Evolutionary conservation across 2,888 invertebrate species (phyloP).

Genomic region (Agapetus fuscipes): DNA sequence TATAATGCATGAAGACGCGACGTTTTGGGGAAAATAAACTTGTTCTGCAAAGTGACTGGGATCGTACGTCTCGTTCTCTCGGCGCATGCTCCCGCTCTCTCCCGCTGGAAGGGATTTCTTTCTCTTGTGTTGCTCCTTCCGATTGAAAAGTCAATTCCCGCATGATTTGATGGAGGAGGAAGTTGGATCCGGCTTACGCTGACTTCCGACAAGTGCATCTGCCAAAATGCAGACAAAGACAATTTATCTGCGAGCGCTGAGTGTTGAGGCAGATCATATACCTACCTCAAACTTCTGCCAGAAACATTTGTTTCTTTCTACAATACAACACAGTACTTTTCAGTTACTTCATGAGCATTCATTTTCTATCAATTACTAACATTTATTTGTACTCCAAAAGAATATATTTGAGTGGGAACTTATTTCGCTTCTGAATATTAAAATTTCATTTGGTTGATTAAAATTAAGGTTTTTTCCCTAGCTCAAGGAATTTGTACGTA

Average conservation of each 20-base stretch:
- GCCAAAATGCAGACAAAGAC: constrained; percentile 2
- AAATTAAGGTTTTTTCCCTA: too few relatives aligned
- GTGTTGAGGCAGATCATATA: too few relatives aligned
- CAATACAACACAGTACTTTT: too few relatives aligned
- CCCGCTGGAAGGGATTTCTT: neutral
- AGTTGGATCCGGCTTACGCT: constrained; percentile 3
- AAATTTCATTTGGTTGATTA: too few relatives aligned
- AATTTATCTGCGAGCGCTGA: neutral
- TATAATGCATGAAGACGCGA: constrained; percentile 17
- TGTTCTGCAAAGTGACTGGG: constrained; percentile 8
- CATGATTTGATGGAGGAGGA: constrained; percentile 2
- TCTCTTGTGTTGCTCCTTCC: constrained; percentile 10
- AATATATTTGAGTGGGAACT: too few relatives aligned
- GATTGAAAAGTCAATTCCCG: constrained; percentile 17
- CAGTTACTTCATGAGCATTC: too few relatives aligned
- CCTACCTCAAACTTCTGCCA: too few relatives aligned
- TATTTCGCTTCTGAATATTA: too few relatives aligned
- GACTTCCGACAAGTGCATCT: constrained; percentile 10
- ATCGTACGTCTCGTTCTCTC: constrained; percentile 6
- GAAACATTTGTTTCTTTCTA: too few relatives aligned
- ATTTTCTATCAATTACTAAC: too few relatives aligned
- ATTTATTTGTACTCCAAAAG: too few relatives aligned
- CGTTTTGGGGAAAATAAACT: constrained; percentile 14
- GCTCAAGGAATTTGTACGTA: too few relatives aligned
- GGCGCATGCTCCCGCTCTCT: constrained; percentile 1